Evolutionary conservation across 2,797 vertebrate genomes (phyloP).

Genomic region (Varecia variegata): DNA sequence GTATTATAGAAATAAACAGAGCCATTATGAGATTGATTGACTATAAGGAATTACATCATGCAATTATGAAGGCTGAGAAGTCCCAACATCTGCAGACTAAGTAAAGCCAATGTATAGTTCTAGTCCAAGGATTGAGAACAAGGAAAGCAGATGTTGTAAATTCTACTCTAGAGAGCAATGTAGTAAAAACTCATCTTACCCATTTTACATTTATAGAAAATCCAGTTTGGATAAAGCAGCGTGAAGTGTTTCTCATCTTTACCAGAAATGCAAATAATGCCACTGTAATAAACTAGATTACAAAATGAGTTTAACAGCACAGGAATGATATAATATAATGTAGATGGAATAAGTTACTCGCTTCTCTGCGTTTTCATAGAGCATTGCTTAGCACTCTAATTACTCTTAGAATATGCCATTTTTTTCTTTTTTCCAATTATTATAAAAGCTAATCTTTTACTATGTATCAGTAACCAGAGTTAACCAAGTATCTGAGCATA

Average conservation of each 20-base stretch:
- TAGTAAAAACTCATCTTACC: background rate
- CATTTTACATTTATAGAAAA: background rate
- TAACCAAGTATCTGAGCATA: background rate
- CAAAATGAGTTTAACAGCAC: background rate
- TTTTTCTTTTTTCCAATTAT: background rate
- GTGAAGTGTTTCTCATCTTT: background rate
- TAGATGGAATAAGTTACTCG: background rate
- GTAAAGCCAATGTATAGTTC: background rate
- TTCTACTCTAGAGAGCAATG: background rate
- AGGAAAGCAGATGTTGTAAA: background rate
- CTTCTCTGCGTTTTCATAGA: background rate
- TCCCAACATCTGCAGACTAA: background rate
- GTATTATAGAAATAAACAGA: background rate
- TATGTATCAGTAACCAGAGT: background rate
- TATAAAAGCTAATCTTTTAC: slow-evolving; percentile 15
- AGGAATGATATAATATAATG: background rate
- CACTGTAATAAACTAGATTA: background rate
- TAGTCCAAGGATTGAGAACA: background rate
- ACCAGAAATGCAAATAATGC: background rate
- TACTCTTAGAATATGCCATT: background rate
- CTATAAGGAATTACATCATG: background rate
- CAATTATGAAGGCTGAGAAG: background rate
- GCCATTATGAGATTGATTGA: background rate
- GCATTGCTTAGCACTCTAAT: background rate
- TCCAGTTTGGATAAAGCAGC: background rate